Evolutionary conservation across 2,113 vertebrate species (phyloP).

Genomic region (Isurus oxyrinchus): DNA sequence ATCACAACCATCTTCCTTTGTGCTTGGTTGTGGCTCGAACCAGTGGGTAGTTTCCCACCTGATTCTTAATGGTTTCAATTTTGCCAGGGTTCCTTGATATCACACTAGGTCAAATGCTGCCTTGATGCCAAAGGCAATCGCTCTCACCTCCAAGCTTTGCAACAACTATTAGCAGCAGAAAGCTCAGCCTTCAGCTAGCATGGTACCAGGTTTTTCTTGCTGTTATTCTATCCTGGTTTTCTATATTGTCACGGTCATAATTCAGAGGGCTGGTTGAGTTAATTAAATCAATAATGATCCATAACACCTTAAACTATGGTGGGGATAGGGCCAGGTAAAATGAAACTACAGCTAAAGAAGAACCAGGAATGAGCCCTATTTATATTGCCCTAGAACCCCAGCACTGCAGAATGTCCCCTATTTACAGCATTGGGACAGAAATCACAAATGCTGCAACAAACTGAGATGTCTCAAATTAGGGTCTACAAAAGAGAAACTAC

Average conservation of each 20-base stretch:
- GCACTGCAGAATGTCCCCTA: background rate
- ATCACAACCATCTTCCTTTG: too few species aligned
- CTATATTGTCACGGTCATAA: background rate
- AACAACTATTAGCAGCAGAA: background rate
- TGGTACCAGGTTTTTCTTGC: background rate
- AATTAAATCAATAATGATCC: constrained; percentile 34
- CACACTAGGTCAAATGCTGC: too few species aligned
- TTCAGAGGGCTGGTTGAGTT: background rate
- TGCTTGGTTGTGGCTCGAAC: too few species aligned
- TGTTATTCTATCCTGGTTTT: background rate
- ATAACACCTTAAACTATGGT: background rate
- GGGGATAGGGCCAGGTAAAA: background rate
- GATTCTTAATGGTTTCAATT: too few species aligned
- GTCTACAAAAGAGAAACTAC: background rate
- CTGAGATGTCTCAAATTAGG: background rate
- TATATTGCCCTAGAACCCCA: background rate
- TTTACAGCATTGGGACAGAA: background rate
- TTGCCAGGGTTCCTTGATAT: too few species aligned
- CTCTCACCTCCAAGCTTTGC: too few species aligned
- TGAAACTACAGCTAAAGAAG: background rate
- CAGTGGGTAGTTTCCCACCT: too few species aligned
- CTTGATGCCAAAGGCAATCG: background rate
- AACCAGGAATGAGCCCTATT: background rate
- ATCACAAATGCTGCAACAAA: background rate
- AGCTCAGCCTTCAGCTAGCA: background rate